Evolutionary conservation across 1,140 invertebrate genomes (phyloP).

Genomic region (Drosophila sp.): DNA sequence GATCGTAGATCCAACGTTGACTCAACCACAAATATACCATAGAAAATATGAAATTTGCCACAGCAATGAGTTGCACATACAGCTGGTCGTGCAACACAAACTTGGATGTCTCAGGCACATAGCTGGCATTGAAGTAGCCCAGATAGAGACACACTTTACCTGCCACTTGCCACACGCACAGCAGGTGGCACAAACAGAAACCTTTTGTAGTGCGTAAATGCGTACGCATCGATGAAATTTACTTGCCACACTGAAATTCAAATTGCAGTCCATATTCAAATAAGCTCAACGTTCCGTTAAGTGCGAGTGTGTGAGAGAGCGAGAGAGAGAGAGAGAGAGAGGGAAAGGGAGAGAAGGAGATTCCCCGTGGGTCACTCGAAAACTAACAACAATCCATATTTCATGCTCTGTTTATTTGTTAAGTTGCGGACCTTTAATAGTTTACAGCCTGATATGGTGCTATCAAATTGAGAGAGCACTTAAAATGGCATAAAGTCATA

Average conservation of each 20-base stretch:
- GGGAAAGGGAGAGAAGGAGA: neutral
- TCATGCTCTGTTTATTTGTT: conserved; percentile 76
- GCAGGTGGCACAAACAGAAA: conserved; percentile 64
- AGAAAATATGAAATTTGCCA: conserved; percentile 29
- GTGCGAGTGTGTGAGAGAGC: neutral
- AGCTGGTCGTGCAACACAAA: conserved; percentile 60
- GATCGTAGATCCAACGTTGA: conserved; percentile 54
- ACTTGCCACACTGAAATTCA: conserved; percentile 23
- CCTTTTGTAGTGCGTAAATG: conserved; percentile 50
- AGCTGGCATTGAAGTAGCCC: conserved; percentile 59
- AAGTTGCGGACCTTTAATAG: conserved; percentile 60
- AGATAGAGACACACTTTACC: conserved; percentile 52
- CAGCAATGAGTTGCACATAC: conserved; percentile 53
- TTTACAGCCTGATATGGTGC: conserved; percentile 60
- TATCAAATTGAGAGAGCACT: conserved; percentile 70
- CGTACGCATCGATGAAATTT: conserved; percentile 46
- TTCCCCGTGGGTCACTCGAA: conserved; percentile 25
- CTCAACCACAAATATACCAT: conserved; percentile 51
- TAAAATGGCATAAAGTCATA: conserved; percentile 76
- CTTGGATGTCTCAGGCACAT: neutral
- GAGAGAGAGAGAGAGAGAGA: neutral
- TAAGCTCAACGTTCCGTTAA: conserved; percentile 23
- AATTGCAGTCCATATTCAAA: neutral
- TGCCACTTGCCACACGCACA: conserved; percentile 51
- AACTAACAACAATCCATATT: conserved; percentile 68